These are phyloP conservation scores for Athene noctua DNA, from an alignment of 2,113 vertebrate species.

Conservation along the genomic window DNA sequence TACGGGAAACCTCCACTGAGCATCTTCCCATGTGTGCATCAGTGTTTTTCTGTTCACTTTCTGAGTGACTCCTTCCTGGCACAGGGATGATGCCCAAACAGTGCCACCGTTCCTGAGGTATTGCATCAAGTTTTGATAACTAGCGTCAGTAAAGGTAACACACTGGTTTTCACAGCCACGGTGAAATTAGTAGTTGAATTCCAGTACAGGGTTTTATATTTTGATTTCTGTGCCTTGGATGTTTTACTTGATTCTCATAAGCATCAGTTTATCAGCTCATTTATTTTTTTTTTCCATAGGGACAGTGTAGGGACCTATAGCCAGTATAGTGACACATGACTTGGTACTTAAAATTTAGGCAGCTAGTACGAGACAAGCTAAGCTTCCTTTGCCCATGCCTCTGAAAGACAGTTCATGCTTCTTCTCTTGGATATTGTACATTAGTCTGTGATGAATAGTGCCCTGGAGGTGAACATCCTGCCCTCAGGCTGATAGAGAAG, in stretches of 20 bases:
- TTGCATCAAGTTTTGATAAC: neutral
- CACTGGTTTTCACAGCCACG: neutral
- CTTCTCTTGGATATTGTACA: neutral
- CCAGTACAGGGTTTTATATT: neutral
- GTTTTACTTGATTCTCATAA: neutral
- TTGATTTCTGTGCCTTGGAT: neutral
- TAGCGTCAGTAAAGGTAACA: neutral
- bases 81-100: neutral
- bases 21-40: neutral
- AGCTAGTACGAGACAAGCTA: neutral
- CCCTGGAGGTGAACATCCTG: neutral
- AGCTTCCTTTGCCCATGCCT: neutral
- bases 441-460: neutral
- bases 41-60: neutral
- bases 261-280: neutral
- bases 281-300: neutral
- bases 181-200: neutral
- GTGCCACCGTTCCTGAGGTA: neutral
- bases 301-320: neutral
- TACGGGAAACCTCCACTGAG: neutral
- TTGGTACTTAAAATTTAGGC: neutral
- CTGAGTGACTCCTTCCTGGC: neutral
- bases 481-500: neutral
- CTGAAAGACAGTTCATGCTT: neutral
- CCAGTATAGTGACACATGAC: neutral